Evolutionary conservation across 2,888 invertebrate genomes (phyloP).

Genomic region (Gnatocerus cornutus): DNA sequence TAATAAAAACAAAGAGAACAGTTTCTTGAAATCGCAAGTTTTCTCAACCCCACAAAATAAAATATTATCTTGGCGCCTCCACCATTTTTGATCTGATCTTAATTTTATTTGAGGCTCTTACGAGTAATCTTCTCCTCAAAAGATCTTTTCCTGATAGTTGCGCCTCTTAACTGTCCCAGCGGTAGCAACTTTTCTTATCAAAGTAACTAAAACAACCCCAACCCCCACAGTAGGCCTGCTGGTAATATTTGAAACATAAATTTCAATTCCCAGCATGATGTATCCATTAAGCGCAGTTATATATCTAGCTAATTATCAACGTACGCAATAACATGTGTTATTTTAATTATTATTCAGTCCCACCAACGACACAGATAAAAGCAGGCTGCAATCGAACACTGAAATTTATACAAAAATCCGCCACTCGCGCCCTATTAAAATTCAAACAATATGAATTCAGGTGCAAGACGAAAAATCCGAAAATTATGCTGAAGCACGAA

Average conservation of each 20-base stretch:
- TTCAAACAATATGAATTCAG: slow-evolving; percentile 23
- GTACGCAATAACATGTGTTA: background rate
- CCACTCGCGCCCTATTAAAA: slow-evolving; percentile 6
- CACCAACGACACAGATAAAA: slow-evolving; percentile 11
- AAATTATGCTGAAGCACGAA: slow-evolving; percentile 14
- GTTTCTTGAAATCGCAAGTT: too few relatives aligned
- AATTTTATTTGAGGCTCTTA: too few relatives aligned
- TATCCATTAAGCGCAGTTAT: background rate
- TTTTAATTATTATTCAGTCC: background rate
- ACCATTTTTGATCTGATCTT: too few relatives aligned
- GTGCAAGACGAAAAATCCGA: slow-evolving; percentile 16
- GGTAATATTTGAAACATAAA: background rate
- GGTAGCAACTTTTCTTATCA: too few relatives aligned
- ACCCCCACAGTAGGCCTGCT: background rate
- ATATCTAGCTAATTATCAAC: background rate
- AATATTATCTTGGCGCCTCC: too few relatives aligned
- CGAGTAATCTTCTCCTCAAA: too few relatives aligned
- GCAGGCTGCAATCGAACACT: slow-evolving; percentile 16
- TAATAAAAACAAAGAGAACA: too few relatives aligned
- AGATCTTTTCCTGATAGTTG: too few relatives aligned
- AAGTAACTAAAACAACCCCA: too few relatives aligned
- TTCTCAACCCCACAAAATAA: too few relatives aligned
- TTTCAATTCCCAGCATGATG: background rate
- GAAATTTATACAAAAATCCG: slow-evolving; percentile 22
- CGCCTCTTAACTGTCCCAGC: too few relatives aligned